These are phyloP conservation scores for Cossypha niveicapilla DNA, from an alignment of 2,797 vertebrate species.

Conservation along the genomic window DNA sequence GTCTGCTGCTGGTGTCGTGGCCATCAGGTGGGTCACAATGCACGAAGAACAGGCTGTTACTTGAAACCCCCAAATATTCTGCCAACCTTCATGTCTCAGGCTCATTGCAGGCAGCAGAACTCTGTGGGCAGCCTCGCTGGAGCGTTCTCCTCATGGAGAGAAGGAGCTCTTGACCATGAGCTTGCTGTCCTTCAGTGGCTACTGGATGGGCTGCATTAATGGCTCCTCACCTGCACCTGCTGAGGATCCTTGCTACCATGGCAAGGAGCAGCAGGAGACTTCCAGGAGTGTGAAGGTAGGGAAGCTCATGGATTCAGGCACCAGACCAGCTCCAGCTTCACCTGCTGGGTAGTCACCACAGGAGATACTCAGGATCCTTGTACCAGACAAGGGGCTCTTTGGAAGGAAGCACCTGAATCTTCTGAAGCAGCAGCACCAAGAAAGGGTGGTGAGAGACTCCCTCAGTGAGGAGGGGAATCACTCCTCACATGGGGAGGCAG, in stretches of 20 bases:
- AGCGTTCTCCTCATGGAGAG: neutral
- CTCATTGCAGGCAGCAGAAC: neutral
- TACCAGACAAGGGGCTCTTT: neutral
- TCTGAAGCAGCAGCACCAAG: neutral
- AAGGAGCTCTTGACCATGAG: neutral
- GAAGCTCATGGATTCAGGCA: neutral
- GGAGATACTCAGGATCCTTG: neutral
- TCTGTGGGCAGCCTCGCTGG: fast-evolving
- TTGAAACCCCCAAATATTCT: neutral
- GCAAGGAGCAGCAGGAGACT: neutral
- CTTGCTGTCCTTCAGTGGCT: neutral
- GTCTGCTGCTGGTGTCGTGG: neutral
- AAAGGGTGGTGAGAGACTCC: neutral
- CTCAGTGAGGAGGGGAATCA: neutral
- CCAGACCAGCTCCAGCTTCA: neutral
- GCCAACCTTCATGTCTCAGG: neutral
- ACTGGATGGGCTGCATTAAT: fast-evolving
- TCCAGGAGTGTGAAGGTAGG: neutral
- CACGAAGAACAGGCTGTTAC: neutral
- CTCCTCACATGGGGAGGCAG: fast-evolving
- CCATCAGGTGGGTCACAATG: fast-evolving
- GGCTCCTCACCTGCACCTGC: neutral
- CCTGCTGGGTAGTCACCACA: fast-evolving
- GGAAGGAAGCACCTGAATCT: neutral
- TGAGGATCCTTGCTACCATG: fast-evolving